Evolutionary conservation across 2,888 invertebrate species (phyloP).

Genomic region (Aphodius granarius): DNA sequence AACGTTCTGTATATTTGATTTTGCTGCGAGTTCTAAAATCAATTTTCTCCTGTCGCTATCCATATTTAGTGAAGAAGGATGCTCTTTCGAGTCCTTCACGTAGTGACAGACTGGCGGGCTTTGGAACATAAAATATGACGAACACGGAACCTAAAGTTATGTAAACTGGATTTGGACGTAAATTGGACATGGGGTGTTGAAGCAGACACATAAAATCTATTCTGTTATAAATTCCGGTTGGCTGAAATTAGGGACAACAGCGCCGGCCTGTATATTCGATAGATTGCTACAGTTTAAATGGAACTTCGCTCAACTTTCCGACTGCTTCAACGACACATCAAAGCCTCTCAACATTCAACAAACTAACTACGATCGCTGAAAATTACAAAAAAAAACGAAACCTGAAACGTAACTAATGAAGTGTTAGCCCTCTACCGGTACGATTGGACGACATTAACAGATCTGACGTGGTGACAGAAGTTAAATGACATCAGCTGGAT

Average conservation of each 20-base stretch:
- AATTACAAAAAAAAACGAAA: too few species aligned
- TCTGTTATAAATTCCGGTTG: neutral
- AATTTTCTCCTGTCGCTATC: neutral
- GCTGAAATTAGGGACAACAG: neutral
- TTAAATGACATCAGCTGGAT: conserved; percentile 1
- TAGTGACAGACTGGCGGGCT: neutral
- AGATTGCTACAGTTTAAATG: neutral
- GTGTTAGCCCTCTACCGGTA: neutral
- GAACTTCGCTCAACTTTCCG: neutral
- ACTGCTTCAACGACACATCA: neutral
- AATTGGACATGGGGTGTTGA: neutral
- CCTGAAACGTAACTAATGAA: too few species aligned
- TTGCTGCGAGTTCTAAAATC: neutral
- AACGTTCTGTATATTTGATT: neutral
- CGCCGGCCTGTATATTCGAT: neutral
- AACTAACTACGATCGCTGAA: too few species aligned
- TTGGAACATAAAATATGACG: neutral
- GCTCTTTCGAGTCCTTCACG: neutral
- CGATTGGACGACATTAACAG: neutral
- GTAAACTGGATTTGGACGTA: neutral
- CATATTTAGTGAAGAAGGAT: neutral
- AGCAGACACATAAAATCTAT: neutral
- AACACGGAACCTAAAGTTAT: neutral
- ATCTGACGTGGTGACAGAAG: neutral
- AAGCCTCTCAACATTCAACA: too few species aligned